Base-by-base conservation (phyloP, 2,888 invertebrate species). In the Drosophila parthenogenetica region DNA sequence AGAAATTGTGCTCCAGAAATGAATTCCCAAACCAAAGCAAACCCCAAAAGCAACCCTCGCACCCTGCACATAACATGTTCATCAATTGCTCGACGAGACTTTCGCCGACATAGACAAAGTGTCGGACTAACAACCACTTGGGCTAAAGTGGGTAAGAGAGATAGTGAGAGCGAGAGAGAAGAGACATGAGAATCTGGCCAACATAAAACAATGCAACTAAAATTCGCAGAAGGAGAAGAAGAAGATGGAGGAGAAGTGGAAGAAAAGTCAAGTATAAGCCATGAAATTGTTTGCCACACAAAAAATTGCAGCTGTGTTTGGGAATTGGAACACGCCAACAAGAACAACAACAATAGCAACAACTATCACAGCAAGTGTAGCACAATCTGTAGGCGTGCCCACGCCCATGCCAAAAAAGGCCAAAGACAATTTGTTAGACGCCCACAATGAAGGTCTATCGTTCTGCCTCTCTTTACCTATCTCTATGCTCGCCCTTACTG, bases 41-140 rank as follows among this genome's bases (percentile, higher is more conserved):
- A 29, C 29, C 29, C 29, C 29, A 29, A 29, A 29, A 29, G 29
- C 66, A 76, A 76, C 77, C 76, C 83, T 76, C 73, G 63, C 35
- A 35, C 78, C 81, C 72, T 67, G 74, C 87, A 85, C 89, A 86
- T 84, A 87, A 89, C 89, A 87, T 80, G 85, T 86, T 89, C 87
- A 87, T 89, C 86, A 87, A 89, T 87, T 87, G 86, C 75, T 63
- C 74, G 64, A 65, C 68, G 61, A 71, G 67, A 66, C 74, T 81
- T 79, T 74, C 69, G 66, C 77, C 77, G 72, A 81, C 85, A 74
- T 71, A 74, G 82, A 80, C 78, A 84, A 84, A 87, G 79, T 81
- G 81, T 71, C 75, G 65, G 81, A 63, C 77, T 59, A 69, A 60
- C 68, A 63, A 50, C 64, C 57, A 69, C 61, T 71, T 67, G 59